A percentile compares a stretch with the other conserved stretches of the same genome.
These are phyloP conservation scores for Lampropteryx suffumata DNA, from an alignment of 2,888 invertebrate genomes.

Conservation along the genomic window DNA sequence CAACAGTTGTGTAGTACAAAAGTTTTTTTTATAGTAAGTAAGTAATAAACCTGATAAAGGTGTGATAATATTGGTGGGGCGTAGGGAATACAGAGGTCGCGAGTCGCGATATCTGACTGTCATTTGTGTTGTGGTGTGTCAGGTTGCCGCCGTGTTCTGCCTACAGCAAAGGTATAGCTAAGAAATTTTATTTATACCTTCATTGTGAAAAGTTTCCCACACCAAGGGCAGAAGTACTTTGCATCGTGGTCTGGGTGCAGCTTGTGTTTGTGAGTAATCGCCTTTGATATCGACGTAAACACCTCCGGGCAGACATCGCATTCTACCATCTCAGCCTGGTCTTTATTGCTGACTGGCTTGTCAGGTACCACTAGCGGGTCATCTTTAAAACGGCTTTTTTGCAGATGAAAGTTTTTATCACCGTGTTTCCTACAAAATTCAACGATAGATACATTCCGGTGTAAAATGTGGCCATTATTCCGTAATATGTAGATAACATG, in stretches of 20 bases:
- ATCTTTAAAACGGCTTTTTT: conserved; percentile 50
- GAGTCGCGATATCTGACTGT: too few species aligned
- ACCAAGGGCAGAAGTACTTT: conserved; percentile 86
- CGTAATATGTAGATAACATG: too few species aligned
- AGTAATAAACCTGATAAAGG: conserved; percentile 28
- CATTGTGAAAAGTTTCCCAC: conserved; percentile 87
- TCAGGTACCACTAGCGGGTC: conserved; percentile 45
- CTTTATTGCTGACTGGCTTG: conserved; percentile 40
- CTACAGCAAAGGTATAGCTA: too few species aligned
- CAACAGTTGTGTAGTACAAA: too few species aligned
- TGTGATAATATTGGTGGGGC: conserved; percentile 33
- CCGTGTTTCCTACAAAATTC: conserved; percentile 80
- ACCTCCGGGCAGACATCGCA: conserved; percentile 85
- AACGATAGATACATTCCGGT: too few species aligned
- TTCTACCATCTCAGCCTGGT: conserved; percentile 61
- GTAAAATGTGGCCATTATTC: too few species aligned
- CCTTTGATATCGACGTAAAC: conserved; percentile 83
- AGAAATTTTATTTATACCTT: too few species aligned
- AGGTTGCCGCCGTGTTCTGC: too few species aligned
- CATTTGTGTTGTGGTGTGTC: conserved; percentile 6
- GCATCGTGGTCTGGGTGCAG: conserved; percentile 84
- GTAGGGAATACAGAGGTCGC: conserved; percentile 46
- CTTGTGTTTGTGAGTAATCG: conserved; percentile 86
- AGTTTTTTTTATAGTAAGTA: too few species aligned
- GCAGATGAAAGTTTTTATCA: conserved; percentile 82